These are phyloP conservation scores for Enteromius afrohamiltoni DNA, from an alignment of 2,797 vertebrate species.

Conservation along the genomic window DNA sequence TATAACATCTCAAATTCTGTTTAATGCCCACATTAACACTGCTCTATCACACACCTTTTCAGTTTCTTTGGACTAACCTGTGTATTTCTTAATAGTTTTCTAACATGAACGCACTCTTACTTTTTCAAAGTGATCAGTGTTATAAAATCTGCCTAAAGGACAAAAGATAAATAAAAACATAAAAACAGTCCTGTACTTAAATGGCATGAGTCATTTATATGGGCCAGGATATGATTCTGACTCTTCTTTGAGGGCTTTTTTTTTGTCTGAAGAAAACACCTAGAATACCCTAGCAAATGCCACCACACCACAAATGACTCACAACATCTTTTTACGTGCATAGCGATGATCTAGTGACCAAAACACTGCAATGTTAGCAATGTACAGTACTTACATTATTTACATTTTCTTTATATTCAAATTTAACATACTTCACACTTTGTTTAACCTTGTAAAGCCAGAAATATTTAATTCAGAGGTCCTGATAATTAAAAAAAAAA, in stretches of 20 bases:
- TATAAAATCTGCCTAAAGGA: neutral
- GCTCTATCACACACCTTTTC: neutral
- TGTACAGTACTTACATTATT: neutral
- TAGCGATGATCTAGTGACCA: neutral
- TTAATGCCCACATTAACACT: neutral
- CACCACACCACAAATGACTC: neutral
- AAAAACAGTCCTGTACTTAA: neutral
- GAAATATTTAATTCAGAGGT: neutral
- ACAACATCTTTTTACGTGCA: neutral
- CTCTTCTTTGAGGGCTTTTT: neutral
- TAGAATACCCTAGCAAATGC: neutral
- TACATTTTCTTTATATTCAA: neutral
- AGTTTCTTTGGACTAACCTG: neutral
- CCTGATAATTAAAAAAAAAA: too few species aligned
- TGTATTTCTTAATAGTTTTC: neutral
- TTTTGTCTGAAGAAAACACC: neutral
- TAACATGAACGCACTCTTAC: neutral
- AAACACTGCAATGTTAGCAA: neutral
- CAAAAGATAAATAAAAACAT: neutral
- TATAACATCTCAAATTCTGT: neutral
- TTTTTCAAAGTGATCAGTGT: neutral
- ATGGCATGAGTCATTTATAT: neutral
- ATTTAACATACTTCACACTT: neutral
- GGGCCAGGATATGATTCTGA: neutral
- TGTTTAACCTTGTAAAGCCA: neutral